Conservation (phyloP, 1,140 invertebrate genomes). For the Sycophila sp. region DNA sequence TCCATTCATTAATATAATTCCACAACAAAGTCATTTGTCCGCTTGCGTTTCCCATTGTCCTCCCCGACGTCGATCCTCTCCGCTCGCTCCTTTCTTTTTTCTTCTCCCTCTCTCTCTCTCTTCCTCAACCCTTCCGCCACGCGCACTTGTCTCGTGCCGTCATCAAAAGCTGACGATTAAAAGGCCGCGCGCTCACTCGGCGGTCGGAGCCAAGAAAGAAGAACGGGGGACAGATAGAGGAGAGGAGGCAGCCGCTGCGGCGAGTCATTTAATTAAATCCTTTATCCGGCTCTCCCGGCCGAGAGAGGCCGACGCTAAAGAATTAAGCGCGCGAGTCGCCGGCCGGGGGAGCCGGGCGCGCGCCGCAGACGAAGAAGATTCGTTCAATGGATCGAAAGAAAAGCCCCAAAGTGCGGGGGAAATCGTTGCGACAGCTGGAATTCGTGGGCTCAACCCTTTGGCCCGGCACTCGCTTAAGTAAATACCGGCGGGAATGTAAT, state of each 20-base stretch:
- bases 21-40: slow-evolving; percentile 39
- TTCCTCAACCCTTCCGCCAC: background rate
- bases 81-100: slow-evolving; percentile 3
- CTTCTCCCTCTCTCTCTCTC: slow-evolving; percentile 9
- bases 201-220: background rate
- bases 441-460: background rate
- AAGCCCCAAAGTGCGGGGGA: slow-evolving; percentile 16
- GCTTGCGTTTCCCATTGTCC: slow-evolving; percentile 1
- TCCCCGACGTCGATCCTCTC: background rate
- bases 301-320: slow-evolving; percentile 31
- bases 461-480: slow-evolving; percentile 16
- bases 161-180: slow-evolving; percentile 30
- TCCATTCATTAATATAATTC: slow-evolving; percentile 20
- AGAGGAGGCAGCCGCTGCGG: background rate
- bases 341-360: background rate
- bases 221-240: background rate
- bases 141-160: background rate
- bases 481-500: slow-evolving; percentile 25
- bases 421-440: slow-evolving; percentile 30
- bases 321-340: slow-evolving; percentile 26
- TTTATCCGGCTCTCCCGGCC: slow-evolving; percentile 38
- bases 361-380: slow-evolving; percentile 13
- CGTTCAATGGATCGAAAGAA: slow-evolving; percentile 23
- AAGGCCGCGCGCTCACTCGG: background rate
- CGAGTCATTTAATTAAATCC: slow-evolving; percentile 42